phyloP scores from a whole-genome alignment of 37 sponge, comb jelly and placozoan genomes.

The Geodia barretti region DNA sequence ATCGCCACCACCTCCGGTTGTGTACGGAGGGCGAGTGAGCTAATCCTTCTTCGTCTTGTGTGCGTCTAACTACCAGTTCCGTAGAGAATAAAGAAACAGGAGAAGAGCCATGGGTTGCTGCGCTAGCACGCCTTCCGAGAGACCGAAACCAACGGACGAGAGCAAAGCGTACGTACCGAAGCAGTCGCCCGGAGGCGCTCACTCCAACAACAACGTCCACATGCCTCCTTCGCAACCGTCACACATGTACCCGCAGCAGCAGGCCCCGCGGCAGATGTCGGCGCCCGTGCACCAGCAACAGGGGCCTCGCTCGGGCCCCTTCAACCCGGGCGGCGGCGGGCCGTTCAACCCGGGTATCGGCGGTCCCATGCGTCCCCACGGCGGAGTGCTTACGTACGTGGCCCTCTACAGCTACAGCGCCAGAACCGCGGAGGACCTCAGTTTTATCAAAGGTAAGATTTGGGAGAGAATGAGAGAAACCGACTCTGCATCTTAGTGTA shows the following conservation, averaged over 20 bases:
- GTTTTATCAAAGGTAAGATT: conserved; percentile 70
- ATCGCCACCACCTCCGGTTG: no score
- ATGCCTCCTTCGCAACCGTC: neutral
- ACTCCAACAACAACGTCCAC: no score
- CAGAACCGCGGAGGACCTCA: conserved; percentile 88
- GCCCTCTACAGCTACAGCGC: conserved; percentile 94
- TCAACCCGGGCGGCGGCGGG: neutral
- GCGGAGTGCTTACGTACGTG: conserved; percentile 49
- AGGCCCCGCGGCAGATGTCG: neutral
- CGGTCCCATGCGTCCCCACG: neutral
- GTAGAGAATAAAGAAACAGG: no score
- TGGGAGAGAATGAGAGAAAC: neutral
- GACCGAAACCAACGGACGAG: neutral
- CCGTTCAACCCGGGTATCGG: neutral
- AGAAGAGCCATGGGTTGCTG: neutral
- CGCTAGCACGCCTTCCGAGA: neutral
- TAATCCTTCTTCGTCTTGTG: no score
- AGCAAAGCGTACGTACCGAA: neutral
- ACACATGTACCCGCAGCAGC: neutral
- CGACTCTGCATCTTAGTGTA: neutral
- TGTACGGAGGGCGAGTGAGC: no score
- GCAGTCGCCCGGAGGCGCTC: no score
- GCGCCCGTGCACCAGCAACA: neutral
- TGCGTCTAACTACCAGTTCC: no score
- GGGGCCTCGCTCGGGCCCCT: neutral